Percentiles rank a stretch among this genome's conserved stretches.
These are phyloP conservation scores for Brachionus rubens DNA, from an alignment of 1,140 invertebrate species.

Conservation along the genomic window DNA sequence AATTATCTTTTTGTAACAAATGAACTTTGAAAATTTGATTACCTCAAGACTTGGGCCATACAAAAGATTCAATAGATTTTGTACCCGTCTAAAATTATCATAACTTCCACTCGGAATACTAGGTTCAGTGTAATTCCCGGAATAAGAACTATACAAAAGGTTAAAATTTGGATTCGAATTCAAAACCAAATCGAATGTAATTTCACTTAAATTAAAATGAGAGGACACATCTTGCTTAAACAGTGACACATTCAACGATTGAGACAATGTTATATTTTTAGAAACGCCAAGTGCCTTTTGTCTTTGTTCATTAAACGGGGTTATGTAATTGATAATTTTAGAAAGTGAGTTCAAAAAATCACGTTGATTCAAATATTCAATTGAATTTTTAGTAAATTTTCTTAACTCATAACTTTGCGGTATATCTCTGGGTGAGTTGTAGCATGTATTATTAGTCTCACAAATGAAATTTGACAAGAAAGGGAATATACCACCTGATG, in stretches of 20 bases:
- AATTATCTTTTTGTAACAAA: background rate
- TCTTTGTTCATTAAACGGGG: background rate
- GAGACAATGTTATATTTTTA: background rate
- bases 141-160: slow-evolving; percentile 3
- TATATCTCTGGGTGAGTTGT: slow-evolving; percentile 49
- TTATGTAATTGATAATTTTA: background rate
- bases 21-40: background rate
- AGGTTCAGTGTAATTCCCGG: background rate
- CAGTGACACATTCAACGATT: background rate
- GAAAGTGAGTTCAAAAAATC: background rate
- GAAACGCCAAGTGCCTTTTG: background rate
- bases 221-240: background rate
- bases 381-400: slow-evolving; percentile 7
- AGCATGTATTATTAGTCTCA: slow-evolving; percentile 65
- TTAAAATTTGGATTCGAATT: slow-evolving; percentile 35
- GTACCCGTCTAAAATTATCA: background rate
- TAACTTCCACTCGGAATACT: background rate
- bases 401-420: background rate
- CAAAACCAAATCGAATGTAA: background rate
- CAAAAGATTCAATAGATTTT: slow-evolving; percentile 14
- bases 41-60: slow-evolving; percentile 9
- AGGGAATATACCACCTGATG: slow-evolving; percentile 64
- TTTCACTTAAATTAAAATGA: background rate
- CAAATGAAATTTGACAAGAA: slow-evolving; percentile 65
- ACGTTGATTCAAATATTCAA: background rate